Evolutionary conservation across 1,140 invertebrate genomes (phyloP).

Genomic region (Alviniconcha marisindica): DNA sequence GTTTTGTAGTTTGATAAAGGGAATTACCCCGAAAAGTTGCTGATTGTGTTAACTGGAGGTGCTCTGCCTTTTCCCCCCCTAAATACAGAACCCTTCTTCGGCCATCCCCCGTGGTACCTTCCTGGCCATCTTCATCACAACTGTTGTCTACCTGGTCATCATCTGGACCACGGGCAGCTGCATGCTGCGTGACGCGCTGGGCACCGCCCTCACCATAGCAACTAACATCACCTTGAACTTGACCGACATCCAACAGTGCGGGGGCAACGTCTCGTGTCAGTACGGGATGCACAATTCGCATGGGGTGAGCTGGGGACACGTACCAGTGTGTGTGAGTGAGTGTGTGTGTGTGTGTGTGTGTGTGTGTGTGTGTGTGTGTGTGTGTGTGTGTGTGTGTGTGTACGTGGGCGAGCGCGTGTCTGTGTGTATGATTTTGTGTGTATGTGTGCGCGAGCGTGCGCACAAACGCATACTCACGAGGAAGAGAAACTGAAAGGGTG

Average conservation of each 20-base stretch:
- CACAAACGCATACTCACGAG: too few species aligned
- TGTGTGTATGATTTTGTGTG: not conserved
- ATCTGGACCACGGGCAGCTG: slow-evolving; percentile 83
- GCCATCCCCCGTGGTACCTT: slow-evolving; percentile 87
- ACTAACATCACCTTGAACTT: slow-evolving; percentile 32
- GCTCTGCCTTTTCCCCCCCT: too few species aligned
- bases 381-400: slow-evolving; percentile 23
- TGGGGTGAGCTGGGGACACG: not conserved
- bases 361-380: slow-evolving; percentile 12
- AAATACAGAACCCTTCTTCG: slow-evolving; percentile 87
- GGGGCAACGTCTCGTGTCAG: slow-evolving; percentile 8
- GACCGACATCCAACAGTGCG: slow-evolving; percentile 13
- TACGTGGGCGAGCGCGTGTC: not conserved
- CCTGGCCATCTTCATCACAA: slow-evolving; percentile 90
- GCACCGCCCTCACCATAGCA: not conserved
- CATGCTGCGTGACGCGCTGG: slow-evolving; percentile 85
- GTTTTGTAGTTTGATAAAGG: too few species aligned
- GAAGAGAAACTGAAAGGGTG: too few species aligned
- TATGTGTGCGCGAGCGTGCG: not conserved
- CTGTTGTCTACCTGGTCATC: slow-evolving; percentile 89
- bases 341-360: not conserved
- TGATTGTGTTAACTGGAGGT: too few species aligned
- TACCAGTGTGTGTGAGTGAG: not conserved
- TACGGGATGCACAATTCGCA: slow-evolving; percentile 19
- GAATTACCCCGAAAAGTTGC: too few species aligned